Conservation (phyloP, 2,113 vertebrate genomes). For the Zosterops borbonicus region DNA sequence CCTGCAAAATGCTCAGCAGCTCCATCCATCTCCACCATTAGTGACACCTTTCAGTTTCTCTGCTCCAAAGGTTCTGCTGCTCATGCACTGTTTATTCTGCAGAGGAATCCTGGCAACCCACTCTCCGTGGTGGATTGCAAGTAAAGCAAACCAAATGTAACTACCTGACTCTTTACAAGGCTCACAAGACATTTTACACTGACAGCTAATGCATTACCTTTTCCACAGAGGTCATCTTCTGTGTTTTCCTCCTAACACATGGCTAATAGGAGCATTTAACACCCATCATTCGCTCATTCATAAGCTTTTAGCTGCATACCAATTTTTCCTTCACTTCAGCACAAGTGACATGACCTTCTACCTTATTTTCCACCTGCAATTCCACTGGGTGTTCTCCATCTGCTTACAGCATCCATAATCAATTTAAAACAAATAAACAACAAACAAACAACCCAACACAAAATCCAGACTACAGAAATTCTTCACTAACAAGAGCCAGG, state of each 20-base stretch:
- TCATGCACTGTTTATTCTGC: rapidly evolving
- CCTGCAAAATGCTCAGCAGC: neutral
- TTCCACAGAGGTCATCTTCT: neutral
- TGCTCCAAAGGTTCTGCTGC: neutral
- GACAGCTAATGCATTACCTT: neutral
- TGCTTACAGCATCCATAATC: neutral
- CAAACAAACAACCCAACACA: neutral
- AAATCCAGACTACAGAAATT: neutral
- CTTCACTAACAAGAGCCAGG: neutral
- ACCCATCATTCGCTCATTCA: neutral
- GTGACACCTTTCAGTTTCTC: neutral
- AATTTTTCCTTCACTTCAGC: neutral
- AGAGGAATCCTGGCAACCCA: neutral
- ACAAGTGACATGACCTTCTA: neutral
- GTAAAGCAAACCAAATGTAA: neutral
- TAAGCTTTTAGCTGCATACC: neutral
- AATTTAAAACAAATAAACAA: neutral
- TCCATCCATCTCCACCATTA: neutral
- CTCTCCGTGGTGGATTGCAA: rapidly evolving
- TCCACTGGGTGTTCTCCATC: neutral
- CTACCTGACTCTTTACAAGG: neutral
- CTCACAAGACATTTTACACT: neutral
- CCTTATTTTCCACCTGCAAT: neutral
- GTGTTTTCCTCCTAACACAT: neutral
- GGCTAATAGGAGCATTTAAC: neutral